Evolutionary conservation across 2,797 vertebrate genomes (phyloP).

Genomic region (Rallus crepitans): DNA sequence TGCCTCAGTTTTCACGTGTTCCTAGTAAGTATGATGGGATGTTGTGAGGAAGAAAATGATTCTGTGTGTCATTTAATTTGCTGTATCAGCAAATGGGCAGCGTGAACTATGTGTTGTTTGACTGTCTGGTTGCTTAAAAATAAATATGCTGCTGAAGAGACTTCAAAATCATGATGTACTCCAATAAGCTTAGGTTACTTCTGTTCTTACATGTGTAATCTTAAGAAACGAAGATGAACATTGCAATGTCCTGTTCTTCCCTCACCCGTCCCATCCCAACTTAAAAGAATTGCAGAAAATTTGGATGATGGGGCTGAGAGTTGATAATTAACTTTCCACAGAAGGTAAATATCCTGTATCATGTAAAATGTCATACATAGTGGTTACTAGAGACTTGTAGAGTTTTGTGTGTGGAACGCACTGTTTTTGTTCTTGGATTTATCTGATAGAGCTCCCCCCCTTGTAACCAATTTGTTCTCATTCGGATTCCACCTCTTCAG

Average conservation of each 20-base stretch:
- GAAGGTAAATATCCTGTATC: not conserved
- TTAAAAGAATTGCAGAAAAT: not conserved
- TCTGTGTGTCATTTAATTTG: not conserved
- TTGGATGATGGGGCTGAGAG: not conserved
- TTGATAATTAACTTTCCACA: not conserved
- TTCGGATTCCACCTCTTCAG: conserved; percentile 18
- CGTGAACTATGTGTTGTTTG: not conserved
- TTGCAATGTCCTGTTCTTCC: not conserved
- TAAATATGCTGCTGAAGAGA: conserved; percentile 3
- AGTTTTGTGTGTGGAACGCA: not conserved
- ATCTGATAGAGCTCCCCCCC: conserved; percentile 5
- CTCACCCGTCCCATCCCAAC: not conserved
- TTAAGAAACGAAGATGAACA: not conserved
- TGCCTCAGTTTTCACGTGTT: fast-evolving
- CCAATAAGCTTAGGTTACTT: not conserved
- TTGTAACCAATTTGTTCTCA: conserved; percentile 31
- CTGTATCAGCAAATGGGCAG: not conserved
- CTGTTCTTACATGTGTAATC: not conserved
- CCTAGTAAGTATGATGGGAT: fast-evolving
- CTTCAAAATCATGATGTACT: not conserved
- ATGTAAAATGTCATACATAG: not conserved
- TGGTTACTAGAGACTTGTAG: not conserved
- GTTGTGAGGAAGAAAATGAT: not conserved
- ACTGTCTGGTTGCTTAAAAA: not conserved
- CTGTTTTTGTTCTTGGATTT: conserved; percentile 18